These are phyloP conservation scores for Cranoglanis bouderius DNA, from an alignment of 2,113 vertebrate genomes.

Conservation along the genomic window DNA sequence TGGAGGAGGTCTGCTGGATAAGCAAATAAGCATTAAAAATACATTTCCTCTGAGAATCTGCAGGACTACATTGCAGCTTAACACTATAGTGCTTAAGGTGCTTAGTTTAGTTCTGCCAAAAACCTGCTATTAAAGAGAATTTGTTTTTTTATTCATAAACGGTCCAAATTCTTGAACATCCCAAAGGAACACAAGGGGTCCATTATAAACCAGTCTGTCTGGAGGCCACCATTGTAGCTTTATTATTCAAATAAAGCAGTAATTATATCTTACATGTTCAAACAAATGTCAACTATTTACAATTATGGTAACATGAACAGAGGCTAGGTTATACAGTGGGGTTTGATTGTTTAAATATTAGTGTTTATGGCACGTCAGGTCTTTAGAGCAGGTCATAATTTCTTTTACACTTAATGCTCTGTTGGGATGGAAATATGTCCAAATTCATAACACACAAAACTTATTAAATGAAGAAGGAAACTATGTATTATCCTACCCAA, in stretches of 20 bases:
- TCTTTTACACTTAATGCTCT: neutral
- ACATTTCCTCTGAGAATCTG: slow-evolving; percentile 51
- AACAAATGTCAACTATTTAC: slow-evolving; percentile 12
- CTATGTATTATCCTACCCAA: slow-evolving; percentile 19
- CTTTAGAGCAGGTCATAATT: neutral
- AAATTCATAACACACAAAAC: slow-evolving; percentile 44
- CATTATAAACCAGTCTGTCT: neutral
- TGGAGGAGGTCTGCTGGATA: slow-evolving; percentile 41
- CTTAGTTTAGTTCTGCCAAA: slow-evolving; percentile 31
- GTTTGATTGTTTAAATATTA: slow-evolving; percentile 19
- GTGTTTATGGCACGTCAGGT: neutral
- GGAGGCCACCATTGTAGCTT: slow-evolving; percentile 18
- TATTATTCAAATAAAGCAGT: slow-evolving; percentile 29
- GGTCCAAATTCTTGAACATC: slow-evolving; percentile 37
- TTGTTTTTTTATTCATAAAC: slow-evolving; percentile 30
- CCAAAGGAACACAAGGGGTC: slow-evolving; percentile 26
- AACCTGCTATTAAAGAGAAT: slow-evolving; percentile 42
- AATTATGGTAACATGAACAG: neutral
- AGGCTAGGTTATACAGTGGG: neutral
- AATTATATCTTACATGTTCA: slow-evolving; percentile 31
- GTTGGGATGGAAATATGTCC: slow-evolving; percentile 39
- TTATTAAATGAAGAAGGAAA: slow-evolving; percentile 43
- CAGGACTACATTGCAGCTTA: slow-evolving; percentile 38
- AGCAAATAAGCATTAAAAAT: slow-evolving; percentile 39
- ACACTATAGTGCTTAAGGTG: slow-evolving; percentile 48